A percentile compares a stretch with the other conserved stretches of the same genome.
phyloP scores from a whole-genome alignment of 37 sponge, comb jelly and placozoan species.

The Amphimedon queenslandica region DNA sequence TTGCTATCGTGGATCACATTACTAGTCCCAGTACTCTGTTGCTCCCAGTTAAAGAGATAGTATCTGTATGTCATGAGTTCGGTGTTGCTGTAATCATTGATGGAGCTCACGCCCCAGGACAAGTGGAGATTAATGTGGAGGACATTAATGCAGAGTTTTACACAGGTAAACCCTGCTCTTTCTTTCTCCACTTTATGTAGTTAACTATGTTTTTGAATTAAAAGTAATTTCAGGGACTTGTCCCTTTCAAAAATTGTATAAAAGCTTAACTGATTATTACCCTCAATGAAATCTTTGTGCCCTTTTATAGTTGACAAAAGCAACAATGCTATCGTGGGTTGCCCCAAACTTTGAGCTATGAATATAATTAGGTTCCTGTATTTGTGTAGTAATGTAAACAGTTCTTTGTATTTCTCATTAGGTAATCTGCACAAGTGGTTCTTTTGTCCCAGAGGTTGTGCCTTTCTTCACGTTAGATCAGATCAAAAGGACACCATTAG shows the following conservation, averaged over 20 bases:
- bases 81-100: conserved; percentile 54
- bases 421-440: conserved; percentile 76
- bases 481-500: conserved; percentile 7
- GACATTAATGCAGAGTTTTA: conserved; percentile 44
- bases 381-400: not conserved
- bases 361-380: not conserved
- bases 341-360: too few relatives aligned
- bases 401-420: not conserved
- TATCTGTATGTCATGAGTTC: conserved; percentile 22
- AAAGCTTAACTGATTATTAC: too few relatives aligned
- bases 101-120: conserved; percentile 73
- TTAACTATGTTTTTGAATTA: too few relatives aligned
- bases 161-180: conserved; percentile 24
- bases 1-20: conserved; percentile 62
- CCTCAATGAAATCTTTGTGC: too few relatives aligned
- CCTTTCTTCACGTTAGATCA: conserved; percentile 34
- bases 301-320: too few relatives aligned
- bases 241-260: too few relatives aligned
- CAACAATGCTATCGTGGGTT: too few relatives aligned
- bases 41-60: conserved; percentile 56
- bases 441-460: conserved; percentile 53
- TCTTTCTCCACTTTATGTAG: conserved; percentile 1
- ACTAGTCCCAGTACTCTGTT: conserved; percentile 44
- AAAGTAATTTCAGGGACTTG: too few relatives aligned
- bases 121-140: conserved; percentile 36